A percentile compares a stretch with the other conserved stretches of the same genome.
These are phyloP conservation scores for Spea hammondii DNA, from an alignment of 2,797 vertebrate genomes.

Conservation along the genomic window DNA sequence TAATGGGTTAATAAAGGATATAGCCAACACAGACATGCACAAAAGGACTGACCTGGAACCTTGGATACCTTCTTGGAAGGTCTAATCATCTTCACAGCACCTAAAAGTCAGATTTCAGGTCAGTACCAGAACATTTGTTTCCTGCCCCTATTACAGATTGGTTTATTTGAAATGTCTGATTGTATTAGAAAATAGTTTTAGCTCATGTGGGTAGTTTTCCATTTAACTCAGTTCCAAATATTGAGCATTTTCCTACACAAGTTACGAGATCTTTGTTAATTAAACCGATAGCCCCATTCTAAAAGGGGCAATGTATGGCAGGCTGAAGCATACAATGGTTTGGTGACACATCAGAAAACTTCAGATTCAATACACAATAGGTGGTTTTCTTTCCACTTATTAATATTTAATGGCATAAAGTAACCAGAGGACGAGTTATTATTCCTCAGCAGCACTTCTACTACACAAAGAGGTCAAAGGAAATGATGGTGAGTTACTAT, in stretches of 20 bases:
- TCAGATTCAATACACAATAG: slow-evolving; percentile 59
- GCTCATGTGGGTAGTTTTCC: slow-evolving; percentile 59
- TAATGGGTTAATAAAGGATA: neutral
- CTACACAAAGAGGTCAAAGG: slow-evolving; percentile 49
- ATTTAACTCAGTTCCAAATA: slow-evolving; percentile 56
- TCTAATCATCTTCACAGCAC: slow-evolving; percentile 78
- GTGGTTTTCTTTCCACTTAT: slow-evolving; percentile 75
- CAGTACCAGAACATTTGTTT: slow-evolving; percentile 61
- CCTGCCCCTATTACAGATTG: slow-evolving; percentile 25
- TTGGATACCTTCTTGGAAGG: slow-evolving; percentile 73
- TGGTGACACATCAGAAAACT: slow-evolving; percentile 51
- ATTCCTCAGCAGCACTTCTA: slow-evolving; percentile 53
- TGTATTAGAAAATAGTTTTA: slow-evolving; percentile 56
- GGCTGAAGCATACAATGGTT: slow-evolving; percentile 26
- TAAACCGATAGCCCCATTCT: slow-evolving; percentile 13
- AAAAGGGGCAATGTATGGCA: slow-evolving; percentile 11
- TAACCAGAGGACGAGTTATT: slow-evolving; percentile 69
- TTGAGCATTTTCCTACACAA: neutral
- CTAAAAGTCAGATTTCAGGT: slow-evolving; percentile 74
- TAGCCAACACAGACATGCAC: slow-evolving; percentile 11
- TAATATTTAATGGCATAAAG: slow-evolving; percentile 80
- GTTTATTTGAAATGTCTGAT: neutral
- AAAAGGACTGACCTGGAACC: slow-evolving; percentile 74
- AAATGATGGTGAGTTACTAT: slow-evolving; percentile 26
- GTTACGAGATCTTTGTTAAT: neutral